Evolutionary conservation across 2,888 invertebrate genomes (phyloP), one percentile per base, ranked within the genome.

Genomic region (Troides aeacus): DNA sequence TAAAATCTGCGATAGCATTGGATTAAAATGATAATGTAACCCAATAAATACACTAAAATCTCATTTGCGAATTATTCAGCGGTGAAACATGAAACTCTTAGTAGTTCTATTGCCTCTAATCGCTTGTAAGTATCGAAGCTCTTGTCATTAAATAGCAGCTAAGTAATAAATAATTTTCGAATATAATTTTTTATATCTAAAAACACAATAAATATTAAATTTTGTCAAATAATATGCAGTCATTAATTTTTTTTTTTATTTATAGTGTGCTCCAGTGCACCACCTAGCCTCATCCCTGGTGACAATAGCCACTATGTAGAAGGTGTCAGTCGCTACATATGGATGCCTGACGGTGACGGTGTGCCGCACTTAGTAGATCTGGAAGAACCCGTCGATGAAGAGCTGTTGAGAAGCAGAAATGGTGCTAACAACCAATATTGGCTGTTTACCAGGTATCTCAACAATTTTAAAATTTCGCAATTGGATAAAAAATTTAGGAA

Each of bases 231-330:
- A 10, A 1, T 39, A 10, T 10, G 10, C 7, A 39, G 10, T 39
- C 1, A 39, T 39, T 10, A 39, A 46, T 21, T 21, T 21, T 21
- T 21, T 21, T 21, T 21, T 21, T 21, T 21, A 21, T 39, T 62
- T 64, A 8, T 8, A 70, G 70, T 46, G 67, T 64, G 70, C 61
- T 17, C 72, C 72, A n/a, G 66, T 39, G 62, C 62, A n/a, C 69
- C 66, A 5, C 36, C 21, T 18, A 24, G 24, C 23, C 8, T 61
- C 17, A 69, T 75, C 24, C 79, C 79, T 53, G 75, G 75, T 21
- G 78, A 80, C 61, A 79, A 80, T 64, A 78, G 79, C 64, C 72
- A 78, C 72, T 80, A 79, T 71, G 75, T 79, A 8, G 80, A 80
- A 57, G 79, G 80, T 39, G 75, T 72, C 39, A 79, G 78, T 67